Percentiles rank a stretch among this genome's conserved stretches.
phyloP scores from a whole-genome alignment of 2,888 invertebrate genomes.

The Anarsia innoxiella region DNA sequence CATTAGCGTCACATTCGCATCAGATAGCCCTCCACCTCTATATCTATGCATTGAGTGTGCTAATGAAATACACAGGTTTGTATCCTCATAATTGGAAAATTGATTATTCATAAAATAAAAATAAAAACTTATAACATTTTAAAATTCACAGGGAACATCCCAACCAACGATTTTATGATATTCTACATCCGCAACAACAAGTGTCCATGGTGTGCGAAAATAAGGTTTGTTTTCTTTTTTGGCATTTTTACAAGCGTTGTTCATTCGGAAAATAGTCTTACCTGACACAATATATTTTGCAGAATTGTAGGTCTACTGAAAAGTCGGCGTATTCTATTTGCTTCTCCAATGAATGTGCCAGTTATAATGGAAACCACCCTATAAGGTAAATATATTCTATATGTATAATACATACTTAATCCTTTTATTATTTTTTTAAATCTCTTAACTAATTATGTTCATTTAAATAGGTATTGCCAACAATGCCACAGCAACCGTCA shows the following conservation, averaged over 20 bases:
- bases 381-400: slow-evolving; percentile 78
- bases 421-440: no score
- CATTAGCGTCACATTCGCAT: slow-evolving; percentile 89
- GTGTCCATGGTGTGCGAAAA: slow-evolving; percentile 97
- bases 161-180: slow-evolving; percentile 89
- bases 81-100: no score
- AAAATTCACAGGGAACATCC: slow-evolving; percentile 83
- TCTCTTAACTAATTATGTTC: no score
- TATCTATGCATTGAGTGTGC: slow-evolving; percentile 98
- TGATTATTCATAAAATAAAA: not conserved
- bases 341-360: slow-evolving; percentile 97
- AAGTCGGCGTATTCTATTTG: slow-evolving; percentile 97
- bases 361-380: slow-evolving; percentile 96
- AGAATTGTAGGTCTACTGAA: slow-evolving; percentile 94
- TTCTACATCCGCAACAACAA: slow-evolving; percentile 94
- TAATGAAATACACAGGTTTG: slow-evolving; percentile 84
- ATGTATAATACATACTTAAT: no score
- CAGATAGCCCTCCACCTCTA: slow-evolving; percentile 93
- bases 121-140: no score
- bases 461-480: slow-evolving; percentile 80
- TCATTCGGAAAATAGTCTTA: no score
- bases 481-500: slow-evolving; percentile 93
- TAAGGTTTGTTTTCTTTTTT: slow-evolving; percentile 82
- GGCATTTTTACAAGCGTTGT: no score
- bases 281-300: no score